Evolutionary conservation across 2,888 invertebrate species (phyloP).

Genomic region (Ramazzottius varieornatus): DNA sequence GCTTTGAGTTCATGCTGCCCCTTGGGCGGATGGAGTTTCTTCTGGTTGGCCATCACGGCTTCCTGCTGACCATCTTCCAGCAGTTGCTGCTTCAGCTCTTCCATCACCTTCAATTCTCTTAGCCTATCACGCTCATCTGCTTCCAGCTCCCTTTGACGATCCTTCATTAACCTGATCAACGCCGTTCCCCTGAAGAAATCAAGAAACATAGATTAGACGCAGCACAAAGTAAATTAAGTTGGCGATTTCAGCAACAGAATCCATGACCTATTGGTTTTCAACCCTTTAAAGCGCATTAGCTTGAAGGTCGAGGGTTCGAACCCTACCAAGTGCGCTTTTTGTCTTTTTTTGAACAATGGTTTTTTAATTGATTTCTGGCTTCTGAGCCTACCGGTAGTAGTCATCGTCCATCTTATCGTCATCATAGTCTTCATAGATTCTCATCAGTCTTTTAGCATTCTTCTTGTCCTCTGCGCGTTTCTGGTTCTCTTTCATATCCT

Average conservation of each 20-base stretch:
- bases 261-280: neutral
- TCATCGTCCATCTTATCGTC: constrained; percentile 1
- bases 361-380: too few species aligned
- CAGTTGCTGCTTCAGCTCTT: constrained; percentile 48
- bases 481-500: constrained; percentile 53
- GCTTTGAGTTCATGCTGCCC: too few species aligned
- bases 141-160: constrained; percentile 75
- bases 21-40: too few species aligned
- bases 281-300: too few species aligned
- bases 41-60: too few species aligned
- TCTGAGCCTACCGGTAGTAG: neutral
- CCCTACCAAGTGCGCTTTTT: too few species aligned
- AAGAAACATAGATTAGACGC: constrained; percentile 7
- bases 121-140: constrained; percentile 63
- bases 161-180: constrained; percentile 60
- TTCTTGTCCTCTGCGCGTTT: constrained; percentile 46
- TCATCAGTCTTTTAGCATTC: neutral
- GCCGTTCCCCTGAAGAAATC: constrained; percentile 40
- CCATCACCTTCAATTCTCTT: constrained; percentile 62
- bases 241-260: constrained; percentile 1
- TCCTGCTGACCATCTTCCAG: too few species aligned
- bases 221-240: neutral
- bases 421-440: neutral
- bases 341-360: too few species aligned
- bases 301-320: too few species aligned